Evolutionary conservation across 2,797 vertebrate genomes (phyloP), one percentile per base, ranked within the genome.

Genomic region (Schizopygopsis pylzovi): DNA sequence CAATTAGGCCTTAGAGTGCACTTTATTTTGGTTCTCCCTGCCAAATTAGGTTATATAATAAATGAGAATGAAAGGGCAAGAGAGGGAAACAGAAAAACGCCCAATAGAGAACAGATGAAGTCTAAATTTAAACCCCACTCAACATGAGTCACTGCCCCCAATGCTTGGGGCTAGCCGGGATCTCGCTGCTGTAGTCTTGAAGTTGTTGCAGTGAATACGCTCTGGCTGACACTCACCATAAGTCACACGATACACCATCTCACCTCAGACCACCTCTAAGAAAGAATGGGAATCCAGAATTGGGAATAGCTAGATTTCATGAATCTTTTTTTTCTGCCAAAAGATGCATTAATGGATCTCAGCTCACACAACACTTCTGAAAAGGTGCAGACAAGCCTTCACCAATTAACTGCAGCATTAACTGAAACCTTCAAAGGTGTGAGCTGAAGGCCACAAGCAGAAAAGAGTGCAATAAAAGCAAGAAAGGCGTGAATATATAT

Each of bases 1-100:
- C 92, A 94, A 92, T 94, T 95, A 94, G 91, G 90, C 79, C 94
- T 89, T 89, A 93, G 94, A 95, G 92, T 94, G 93, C 93, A 94
- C 92, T 93, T 93, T 92, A 93, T 94, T 93, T 92, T 89, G 87
- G 89, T 79, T 81, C 85, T 77, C 79, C 82, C 90, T 92, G 90
- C 92, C 91, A 94, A 95, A 95, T 94, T 93, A 93, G 94, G 95
- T 95, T 93, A 94, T 89, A 68, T 91, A 92, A 93, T 95, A 92
- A 93, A 94, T 93, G 71, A 61, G 63, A 72, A n/a, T 37, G 39
- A 79, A 68, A 43, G 49, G 39, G 28, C 0, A 39, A 67, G 77
- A 68, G 72, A 75, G 67, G 90, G 88, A 88, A 85, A 92, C 90
- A 86, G 75, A 88, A 88, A 85, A 75, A 87, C 56, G 65, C 39